A percentile compares a stretch with the other conserved stretches of the same genome.
Evolutionary conservation across 2,797 vertebrate species (phyloP).

Genomic region (Aselliscus stoliczkanus): DNA sequence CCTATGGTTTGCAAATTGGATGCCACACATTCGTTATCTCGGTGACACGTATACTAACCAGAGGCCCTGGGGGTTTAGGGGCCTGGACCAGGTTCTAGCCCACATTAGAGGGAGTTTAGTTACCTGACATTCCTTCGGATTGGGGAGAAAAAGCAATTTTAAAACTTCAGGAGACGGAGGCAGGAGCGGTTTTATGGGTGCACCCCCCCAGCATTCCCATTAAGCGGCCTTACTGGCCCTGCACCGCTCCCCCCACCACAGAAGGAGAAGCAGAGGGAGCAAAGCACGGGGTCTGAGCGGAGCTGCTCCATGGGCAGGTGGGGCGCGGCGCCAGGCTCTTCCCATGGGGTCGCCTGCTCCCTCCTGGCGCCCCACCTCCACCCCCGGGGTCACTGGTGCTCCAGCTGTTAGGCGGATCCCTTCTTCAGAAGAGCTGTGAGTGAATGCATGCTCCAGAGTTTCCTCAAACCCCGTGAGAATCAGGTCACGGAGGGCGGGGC

Average conservation of each 20-base stretch:
- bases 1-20: not conserved
- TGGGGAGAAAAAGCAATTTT: not conserved
- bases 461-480: not conserved
- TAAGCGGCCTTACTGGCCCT: not conserved
- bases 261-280: not conserved
- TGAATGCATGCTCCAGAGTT: rapidly evolving
- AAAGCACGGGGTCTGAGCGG: not conserved
- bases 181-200: not conserved
- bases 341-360: rapidly evolving
- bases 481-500: too few species aligned
- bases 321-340: rapidly evolving
- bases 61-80: rapidly evolving
- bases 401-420: rapidly evolving
- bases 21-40: rapidly evolving
- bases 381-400: rapidly evolving
- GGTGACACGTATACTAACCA: rapidly evolving
- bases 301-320: too few species aligned
- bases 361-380: rapidly evolving
- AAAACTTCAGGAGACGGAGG: not conserved
- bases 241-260: rapidly evolving
- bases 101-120: not conserved
- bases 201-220: not conserved
- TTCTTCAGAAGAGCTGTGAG: not conserved
- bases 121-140: not conserved
- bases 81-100: rapidly evolving